Conservation (phyloP, 1,140 invertebrate genomes). For the Hirudo medicinalis region DNA sequence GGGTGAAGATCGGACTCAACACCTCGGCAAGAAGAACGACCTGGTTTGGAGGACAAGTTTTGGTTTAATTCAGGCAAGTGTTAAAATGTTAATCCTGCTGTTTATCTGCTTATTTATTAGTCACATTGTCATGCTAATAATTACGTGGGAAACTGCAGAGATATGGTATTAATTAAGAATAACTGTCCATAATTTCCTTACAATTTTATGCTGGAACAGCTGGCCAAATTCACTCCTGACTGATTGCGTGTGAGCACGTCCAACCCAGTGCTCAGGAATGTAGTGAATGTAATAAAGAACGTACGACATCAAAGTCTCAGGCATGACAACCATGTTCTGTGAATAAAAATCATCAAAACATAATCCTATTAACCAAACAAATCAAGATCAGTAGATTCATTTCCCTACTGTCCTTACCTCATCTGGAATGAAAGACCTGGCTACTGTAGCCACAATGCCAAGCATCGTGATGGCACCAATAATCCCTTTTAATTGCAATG, state of each 20-base stretch:
- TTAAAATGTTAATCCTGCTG: too few relatives aligned
- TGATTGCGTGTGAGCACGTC: not conserved
- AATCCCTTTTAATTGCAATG: slow-evolving; percentile 80
- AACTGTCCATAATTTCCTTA: not conserved
- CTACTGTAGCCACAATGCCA: slow-evolving; percentile 58
- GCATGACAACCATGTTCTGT: not conserved
- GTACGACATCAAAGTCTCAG: not conserved
- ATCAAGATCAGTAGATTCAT: too few relatives aligned
- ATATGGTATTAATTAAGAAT: too few relatives aligned
- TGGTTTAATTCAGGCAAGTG: too few relatives aligned
- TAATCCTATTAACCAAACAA: too few relatives aligned
- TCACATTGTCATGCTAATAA: too few relatives aligned
- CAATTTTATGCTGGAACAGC: not conserved
- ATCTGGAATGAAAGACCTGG: slow-evolving; percentile 45
- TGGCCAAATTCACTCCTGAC: not conserved
- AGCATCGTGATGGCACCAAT: slow-evolving; percentile 64
- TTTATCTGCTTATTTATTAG: too few relatives aligned
- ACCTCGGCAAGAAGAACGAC: too few relatives aligned
- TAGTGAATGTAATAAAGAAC: not conserved
- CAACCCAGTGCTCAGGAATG: not conserved
- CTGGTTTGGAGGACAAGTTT: too few relatives aligned
- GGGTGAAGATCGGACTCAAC: too few relatives aligned
- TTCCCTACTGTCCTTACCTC: slow-evolving; percentile 48
- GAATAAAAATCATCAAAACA: not conserved
- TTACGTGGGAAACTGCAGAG: too few relatives aligned